Evolutionary conservation across 2,888 invertebrate genomes (phyloP), one percentile per base, ranked within the genome.

Genomic region (Norana najaformis): DNA sequence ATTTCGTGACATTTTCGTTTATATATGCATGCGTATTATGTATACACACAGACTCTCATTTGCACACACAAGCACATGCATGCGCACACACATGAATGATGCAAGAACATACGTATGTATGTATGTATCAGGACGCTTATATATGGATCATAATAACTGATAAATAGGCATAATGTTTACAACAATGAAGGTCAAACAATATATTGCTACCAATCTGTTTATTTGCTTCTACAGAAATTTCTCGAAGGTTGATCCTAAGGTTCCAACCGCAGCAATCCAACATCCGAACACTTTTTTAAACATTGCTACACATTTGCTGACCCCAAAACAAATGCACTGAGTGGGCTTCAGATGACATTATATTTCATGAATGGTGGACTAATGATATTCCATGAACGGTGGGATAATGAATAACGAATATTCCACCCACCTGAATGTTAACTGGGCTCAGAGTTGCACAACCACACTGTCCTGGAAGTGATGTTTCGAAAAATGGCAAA

Each of bases 151-250:
- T 5, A 13, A n/a, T n/a, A 69, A n/a, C 69, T 69, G 30, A 69
- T 69, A 69, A 69, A n/a, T 69, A n/a, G 69, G 69, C n/a, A n/a
- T 69, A 30, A 69, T 30, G n/a, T 69, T 11, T 69, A n/a, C n/a
- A 16, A 30, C 1, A 69, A 8, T 8, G 69, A 69, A 69, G n/a
- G 69, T 69, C 69, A 69, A 47, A 69, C 69, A 69, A 69, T 69
- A 69, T 69, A n/a, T 69, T 30, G 69, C 69, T n/a, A 69, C n/a
- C n/a, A n/a, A 69, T 69, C n/a, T 69, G 69, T n/a, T n/a, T 69
- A 69, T 69, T 13, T 69, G 69, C 69, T n/a, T 69, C 23, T 53
- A 53, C 30, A 30, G n/a, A n/a, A n/a, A n/a, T n/a, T n/a, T 69
- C 69, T n/a, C 69, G n/a, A n/a, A 69, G n/a, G n/a, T 69, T 16